Base-by-base conservation (phyloP, 2,888 invertebrate species). In the Calephelis perditalis region DNA sequence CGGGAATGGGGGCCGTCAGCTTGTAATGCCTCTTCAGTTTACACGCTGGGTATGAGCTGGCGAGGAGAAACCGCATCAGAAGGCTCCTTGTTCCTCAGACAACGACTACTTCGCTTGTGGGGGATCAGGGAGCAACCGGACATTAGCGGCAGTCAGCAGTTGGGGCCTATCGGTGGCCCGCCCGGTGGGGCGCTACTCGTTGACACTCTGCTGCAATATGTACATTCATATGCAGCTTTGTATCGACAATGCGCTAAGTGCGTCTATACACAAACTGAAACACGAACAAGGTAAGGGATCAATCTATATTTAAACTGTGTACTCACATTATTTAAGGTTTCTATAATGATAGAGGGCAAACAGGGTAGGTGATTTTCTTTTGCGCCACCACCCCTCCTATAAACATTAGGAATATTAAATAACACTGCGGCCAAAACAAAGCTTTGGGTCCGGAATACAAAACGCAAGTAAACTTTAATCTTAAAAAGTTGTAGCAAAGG, bases 1-100 rank as follows among this genome's bases (percentile, higher is more conserved):
- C 76, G 78, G 61, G 82, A 79, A 64, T 76, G 76, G 80, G 66
- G 61, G 43, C 65, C 56, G 26, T 56, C 52, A 9, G 49, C 15
- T 15, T 49, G 49, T 9, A 49, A 52, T 26, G 44, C 56, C 37
- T 62, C 44, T 54, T 43, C 54, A 55, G 58, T 57, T 60, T 67
- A 70, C 44, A 70, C 72, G 3, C 61, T 81, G 10, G 72, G 74
- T n/a, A 65, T 70, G 46, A 60, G 56, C 35, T 67, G 67, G 65
- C 66, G 63, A n/a, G 65, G 65, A 54, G 62, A 45, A 45, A 57
- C 46, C 47, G 60, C 58, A 5, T 37, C 26, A 2, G 54, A n/a
- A 8, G 60, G 56, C 11, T 43, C 26, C 9, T 6, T 7, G 63
- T 65, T 35, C 2, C 11, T 52, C 10, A 52, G 52, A 11, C 5